Base-by-base conservation (phyloP, 2,113 vertebrate species). In the Esox niger region DNA sequence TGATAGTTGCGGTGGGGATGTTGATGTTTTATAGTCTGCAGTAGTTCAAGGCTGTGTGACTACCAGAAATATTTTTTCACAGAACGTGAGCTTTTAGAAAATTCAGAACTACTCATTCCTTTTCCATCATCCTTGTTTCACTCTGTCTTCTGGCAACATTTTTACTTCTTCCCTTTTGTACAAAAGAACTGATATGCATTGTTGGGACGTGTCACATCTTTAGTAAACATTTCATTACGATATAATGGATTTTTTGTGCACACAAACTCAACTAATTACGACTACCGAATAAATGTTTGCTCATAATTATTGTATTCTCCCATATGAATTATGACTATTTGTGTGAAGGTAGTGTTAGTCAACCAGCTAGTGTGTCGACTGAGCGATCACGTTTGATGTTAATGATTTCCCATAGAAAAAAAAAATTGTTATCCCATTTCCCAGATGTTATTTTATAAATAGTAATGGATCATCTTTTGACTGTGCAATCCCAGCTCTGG, bases 11-110 rank as follows among this genome's bases (percentile, higher is more conserved):
- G n/a, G n/a, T n/a, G n/a, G n/a, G n/a, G n/a, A n/a, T n/a, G n/a
- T n/a, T n/a, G n/a, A n/a, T n/a, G n/a, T n/a, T n/a, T n/a, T 21
- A 52, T 52, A 52, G 47, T 20, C 47, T 2, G 47, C 20, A 43
- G 13, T 43, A 43, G 38, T 43, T 15, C n/a, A 52, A 9, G 6
- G n/a, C 8, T 6, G n/a, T 21, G 10, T 64, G 67, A 60, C 54
- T 76, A 62, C 77, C 63, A 65, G 62, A 1, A 66, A 4, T 81
- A 81, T 78, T 64, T 80, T 73, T n/a, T n/a, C n/a, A 80, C 35
- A 68, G 66, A 58, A 64, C 27, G 32, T 20, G 68, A 71, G 58
- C 70, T 60, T 80, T 71, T 27, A 62, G 59, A 26, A 29, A 47
- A 47, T 69, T 73, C 72, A 55, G 80, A 77, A 84, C 70, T 47